Base-by-base conservation (phyloP, 2,888 invertebrate species). In the Tethea ocularis region DNA sequence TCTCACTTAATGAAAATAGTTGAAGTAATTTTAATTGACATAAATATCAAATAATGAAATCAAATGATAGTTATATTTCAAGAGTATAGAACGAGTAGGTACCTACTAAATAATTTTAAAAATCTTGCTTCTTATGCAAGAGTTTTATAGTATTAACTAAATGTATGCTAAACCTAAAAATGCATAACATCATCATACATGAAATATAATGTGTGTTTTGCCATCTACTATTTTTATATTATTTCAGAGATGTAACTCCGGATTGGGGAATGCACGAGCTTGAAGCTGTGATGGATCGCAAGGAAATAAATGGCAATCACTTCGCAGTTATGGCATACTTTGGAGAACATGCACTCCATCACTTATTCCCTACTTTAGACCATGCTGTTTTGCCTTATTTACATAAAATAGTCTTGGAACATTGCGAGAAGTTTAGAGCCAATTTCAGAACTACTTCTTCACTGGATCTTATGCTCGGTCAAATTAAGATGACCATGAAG, bases 191-290 rank as follows among this genome's bases (percentile, higher is more conserved):
- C n/a, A 33, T 10, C 1, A 33, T 10, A 11, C 2, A 11, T 11
- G 33, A 8, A 33, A 33, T 33, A 13, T 10, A 6, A 10, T 7
- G 26, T 26, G 7, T 33, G 33, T 51, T 51, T 29, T 26, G 20
- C 13, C 20, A 53, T 22, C 6, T 22, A 52, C 13, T 1, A 24
- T 29, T n/a, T 56, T 55, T 56, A 22, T 11, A 11, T 13, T 52
- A 61, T 78, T 88, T 57, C 74, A 95, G 95, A 57, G 82, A 80
- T 1, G 61, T 73, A 1, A 86, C 78, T 22, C 74, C 93, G 13
- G 97, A 97, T 76, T 97, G 97, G 96, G 97, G 97, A 0, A 86
- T 97, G 33, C 94, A 95, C 70, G 96, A 97, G 82, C 76, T 97
- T 55, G 96, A 97, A 78, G 95, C 97, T 0, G 95, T 96, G 0